Conservation (phyloP, 2,113 vertebrate genomes). For the Centropus bengalensis region DNA sequence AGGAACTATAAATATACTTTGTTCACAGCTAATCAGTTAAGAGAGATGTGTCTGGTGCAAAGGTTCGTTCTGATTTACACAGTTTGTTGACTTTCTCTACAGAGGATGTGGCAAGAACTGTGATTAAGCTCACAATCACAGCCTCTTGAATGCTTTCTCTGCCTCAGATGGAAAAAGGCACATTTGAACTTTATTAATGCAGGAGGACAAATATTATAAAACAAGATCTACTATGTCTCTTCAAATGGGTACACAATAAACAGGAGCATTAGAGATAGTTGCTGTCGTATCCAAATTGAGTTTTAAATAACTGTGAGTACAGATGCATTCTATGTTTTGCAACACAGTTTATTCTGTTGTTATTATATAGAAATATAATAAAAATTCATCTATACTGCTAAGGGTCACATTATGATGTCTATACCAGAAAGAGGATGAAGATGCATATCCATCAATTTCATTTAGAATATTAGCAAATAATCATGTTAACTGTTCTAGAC, state of each 20-base stretch:
- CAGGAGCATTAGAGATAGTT: background rate
- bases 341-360: background rate
- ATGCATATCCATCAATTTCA: background rate
- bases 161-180: background rate
- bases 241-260: background rate
- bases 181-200: background rate
- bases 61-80: slow-evolving; percentile 24
- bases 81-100: slow-evolving; percentile 20
- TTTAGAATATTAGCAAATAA: background rate
- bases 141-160: background rate
- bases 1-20: slow-evolving; percentile 38
- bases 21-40: slow-evolving; percentile 21
- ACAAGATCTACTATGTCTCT: background rate
- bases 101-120: slow-evolving; percentile 4
- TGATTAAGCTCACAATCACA: slow-evolving; percentile 14
- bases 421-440: background rate
- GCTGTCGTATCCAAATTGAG: background rate
- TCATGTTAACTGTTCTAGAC: background rate
- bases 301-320: background rate
- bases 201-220: slow-evolving; percentile 3
- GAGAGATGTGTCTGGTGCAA: background rate
- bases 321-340: background rate
- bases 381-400: background rate
- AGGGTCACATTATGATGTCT: background rate
- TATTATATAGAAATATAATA: background rate